phyloP scores from a whole-genome alignment of 2,888 invertebrate genomes.

The Oxyteleia sp. region DNA sequence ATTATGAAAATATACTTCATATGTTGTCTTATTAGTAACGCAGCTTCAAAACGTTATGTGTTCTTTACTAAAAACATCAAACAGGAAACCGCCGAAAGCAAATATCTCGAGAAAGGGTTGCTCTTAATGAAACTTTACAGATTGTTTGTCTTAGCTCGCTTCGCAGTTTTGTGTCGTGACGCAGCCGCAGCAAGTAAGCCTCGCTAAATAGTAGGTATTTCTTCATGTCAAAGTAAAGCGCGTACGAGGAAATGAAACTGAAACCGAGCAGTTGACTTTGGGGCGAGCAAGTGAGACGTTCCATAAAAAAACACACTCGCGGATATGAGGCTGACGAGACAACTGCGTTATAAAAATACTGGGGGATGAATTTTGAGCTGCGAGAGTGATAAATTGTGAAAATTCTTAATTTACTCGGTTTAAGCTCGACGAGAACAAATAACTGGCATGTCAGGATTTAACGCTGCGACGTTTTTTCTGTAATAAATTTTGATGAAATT shows the following conservation, averaged over 20 bases:
- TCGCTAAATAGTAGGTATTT: slow-evolving; percentile 54
- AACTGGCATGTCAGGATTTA: too few species aligned
- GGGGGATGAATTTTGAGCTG: too few species aligned
- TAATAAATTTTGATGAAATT: too few species aligned
- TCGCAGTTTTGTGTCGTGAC: slow-evolving; percentile 42
- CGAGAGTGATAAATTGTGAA: too few species aligned
- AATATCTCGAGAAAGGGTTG: slow-evolving; percentile 51
- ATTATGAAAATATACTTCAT: slow-evolving; percentile 30
- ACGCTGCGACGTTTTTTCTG: too few species aligned
- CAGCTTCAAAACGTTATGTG: slow-evolving; percentile 13
- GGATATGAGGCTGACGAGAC: too few species aligned
- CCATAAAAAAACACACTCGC: too few species aligned
- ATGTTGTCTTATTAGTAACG: slow-evolving; percentile 48
- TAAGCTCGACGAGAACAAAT: too few species aligned
- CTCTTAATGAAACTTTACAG: slow-evolving; percentile 60
- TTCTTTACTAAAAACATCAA: slow-evolving; percentile 59
- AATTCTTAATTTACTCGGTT: too few species aligned
- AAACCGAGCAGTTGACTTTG: slow-evolving; percentile 35
- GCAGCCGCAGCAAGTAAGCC: slow-evolving; percentile 35
- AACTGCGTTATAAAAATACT: too few species aligned
- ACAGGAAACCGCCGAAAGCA: slow-evolving; percentile 49
- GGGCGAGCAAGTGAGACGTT: neutral
- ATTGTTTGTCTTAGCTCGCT: slow-evolving; percentile 60
- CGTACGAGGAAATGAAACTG: slow-evolving; percentile 53
- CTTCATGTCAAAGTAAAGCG: slow-evolving; percentile 57